Conservation (phyloP, 2,797 vertebrate genomes). For the Anguilla pacifica region DNA sequence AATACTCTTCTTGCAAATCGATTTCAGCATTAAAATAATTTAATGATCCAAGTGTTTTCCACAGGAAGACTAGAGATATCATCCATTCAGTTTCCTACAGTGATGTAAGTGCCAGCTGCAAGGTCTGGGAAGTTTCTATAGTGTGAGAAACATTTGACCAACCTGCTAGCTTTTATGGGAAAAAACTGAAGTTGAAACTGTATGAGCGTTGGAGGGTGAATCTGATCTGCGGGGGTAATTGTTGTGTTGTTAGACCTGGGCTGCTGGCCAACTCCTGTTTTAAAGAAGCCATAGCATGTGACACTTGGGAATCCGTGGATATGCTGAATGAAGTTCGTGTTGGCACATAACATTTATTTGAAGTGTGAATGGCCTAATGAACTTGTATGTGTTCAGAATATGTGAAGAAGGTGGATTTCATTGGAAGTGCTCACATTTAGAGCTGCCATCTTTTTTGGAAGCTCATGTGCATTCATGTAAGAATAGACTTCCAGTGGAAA, state of each 20-base stretch:
- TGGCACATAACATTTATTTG: background rate
- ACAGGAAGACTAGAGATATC: background rate
- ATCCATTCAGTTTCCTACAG: background rate
- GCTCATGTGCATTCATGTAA: background rate
- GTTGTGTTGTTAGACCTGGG: background rate
- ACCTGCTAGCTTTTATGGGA: background rate
- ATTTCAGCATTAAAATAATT: background rate
- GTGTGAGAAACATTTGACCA: background rate
- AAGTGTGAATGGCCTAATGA: background rate
- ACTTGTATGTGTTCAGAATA: background rate
- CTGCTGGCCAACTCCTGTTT: background rate
- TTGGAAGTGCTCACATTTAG: background rate
- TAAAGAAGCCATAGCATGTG: background rate
- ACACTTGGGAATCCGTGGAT: background rate
- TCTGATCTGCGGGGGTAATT: background rate
- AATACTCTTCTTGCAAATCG: background rate
- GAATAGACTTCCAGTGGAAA: background rate
- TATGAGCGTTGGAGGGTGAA: background rate
- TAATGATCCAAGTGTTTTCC: background rate
- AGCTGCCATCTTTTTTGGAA: background rate
- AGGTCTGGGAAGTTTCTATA: background rate
- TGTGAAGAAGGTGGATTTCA: background rate
- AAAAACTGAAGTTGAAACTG: background rate
- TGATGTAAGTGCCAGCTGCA: background rate
- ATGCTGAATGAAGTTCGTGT: background rate